Conservation (phyloP, 2,888 invertebrate genomes). For the Ectemnius lituratus region DNA sequence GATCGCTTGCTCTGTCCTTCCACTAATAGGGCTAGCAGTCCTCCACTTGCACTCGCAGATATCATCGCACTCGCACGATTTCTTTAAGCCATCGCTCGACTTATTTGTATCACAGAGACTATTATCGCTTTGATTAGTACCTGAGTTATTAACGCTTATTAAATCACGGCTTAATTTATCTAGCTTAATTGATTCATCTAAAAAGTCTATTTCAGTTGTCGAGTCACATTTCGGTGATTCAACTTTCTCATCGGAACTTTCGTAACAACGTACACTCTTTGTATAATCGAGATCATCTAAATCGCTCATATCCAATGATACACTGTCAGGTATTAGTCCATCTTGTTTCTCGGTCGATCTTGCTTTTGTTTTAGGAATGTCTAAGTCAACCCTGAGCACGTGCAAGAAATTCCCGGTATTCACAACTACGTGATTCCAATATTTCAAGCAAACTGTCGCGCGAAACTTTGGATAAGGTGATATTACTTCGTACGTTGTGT, state of each 20-base stretch:
- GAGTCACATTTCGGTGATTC: constrained; percentile 70
- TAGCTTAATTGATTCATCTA: constrained; percentile 65
- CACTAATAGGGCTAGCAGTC: constrained; percentile 47
- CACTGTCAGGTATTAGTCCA: constrained; percentile 63
- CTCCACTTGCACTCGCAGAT: constrained; percentile 65
- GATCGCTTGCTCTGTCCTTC: constrained; percentile 62
- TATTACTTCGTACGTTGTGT: constrained; percentile 94
- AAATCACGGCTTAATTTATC: constrained; percentile 62
- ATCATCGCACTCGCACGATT: constrained; percentile 67
- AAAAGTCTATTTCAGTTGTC: constrained; percentile 63
- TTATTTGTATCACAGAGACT: constrained; percentile 73
- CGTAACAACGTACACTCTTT: constrained; percentile 69
- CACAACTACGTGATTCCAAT: constrained; percentile 87
- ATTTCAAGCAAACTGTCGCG: constrained; percentile 84
- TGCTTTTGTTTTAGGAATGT: constrained; percentile 70
- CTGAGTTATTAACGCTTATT: constrained; percentile 65
- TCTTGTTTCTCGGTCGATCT: constrained; percentile 74
- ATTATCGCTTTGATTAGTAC: constrained; percentile 71
- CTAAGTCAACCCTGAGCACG: constrained; percentile 83
- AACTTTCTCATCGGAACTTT: constrained; percentile 67
- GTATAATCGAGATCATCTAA: constrained; percentile 69
- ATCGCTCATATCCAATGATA: constrained; percentile 71
- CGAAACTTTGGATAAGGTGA: constrained; percentile 89
- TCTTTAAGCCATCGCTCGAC: constrained; percentile 65
- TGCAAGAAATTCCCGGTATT: constrained; percentile 93